Conservation (phyloP, 2,888 invertebrate genomes). For the Buathra laborator region DNA sequence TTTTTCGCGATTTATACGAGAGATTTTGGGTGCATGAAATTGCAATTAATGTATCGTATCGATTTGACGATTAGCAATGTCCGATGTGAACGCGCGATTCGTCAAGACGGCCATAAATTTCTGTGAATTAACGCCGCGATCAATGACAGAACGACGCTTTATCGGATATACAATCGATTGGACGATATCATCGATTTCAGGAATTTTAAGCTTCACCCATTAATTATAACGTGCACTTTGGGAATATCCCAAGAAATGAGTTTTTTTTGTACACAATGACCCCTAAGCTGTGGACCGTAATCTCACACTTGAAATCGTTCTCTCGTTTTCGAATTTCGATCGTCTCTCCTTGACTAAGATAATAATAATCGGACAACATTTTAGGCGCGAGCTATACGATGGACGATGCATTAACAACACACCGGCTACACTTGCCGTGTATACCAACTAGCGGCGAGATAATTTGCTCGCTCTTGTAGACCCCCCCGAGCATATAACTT, state of each 20-base stretch:
- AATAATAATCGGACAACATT: conserved; percentile 77
- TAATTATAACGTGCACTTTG: conserved; percentile 3
- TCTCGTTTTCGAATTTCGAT: conserved; percentile 5
- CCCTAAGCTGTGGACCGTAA: conserved; percentile 32
- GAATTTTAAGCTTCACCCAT: conserved; percentile 34
- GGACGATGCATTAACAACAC: conserved; percentile 19
- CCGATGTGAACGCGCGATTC: background rate
- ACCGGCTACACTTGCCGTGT: conserved; percentile 4
- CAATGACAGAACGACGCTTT: conserved; percentile 7
- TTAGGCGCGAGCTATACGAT: conserved; percentile 56
- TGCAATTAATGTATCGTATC: background rate
- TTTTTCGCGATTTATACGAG: background rate
- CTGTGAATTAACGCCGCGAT: background rate
- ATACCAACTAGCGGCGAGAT: conserved; percentile 59
- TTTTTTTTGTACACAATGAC: conserved; percentile 18
- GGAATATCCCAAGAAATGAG: conserved; percentile 18
- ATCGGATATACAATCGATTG: conserved; percentile 14
- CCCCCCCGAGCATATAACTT: conserved; percentile 75
- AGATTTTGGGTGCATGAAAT: background rate
- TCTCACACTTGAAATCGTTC: conserved; percentile 23
- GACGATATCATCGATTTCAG: conserved; percentile 14
- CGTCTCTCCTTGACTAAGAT: conserved; percentile 65
- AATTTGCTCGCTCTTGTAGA: conserved; percentile 74
- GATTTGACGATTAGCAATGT: background rate
- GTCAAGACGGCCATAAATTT: background rate